A percentile compares a stretch with the other conserved stretches of the same genome.
These are phyloP conservation scores for Ochotona curzoniae DNA, from an alignment of 2,113 vertebrate genomes.

Conservation along the genomic window DNA sequence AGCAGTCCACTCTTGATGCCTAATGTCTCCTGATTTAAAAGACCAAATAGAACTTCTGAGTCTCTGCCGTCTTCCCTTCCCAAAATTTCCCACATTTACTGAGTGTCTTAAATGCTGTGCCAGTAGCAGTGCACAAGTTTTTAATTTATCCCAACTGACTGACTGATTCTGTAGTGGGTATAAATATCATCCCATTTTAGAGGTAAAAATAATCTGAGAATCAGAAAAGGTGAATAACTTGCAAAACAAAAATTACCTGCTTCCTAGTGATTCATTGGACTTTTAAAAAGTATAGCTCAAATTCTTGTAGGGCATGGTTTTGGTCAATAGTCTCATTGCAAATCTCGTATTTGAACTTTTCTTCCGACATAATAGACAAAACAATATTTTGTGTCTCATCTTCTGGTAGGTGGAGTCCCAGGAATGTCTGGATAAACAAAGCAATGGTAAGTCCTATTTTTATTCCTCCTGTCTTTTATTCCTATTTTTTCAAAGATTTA, in stretches of 20 bases:
- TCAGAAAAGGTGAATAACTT: background rate
- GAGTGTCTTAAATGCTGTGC: background rate
- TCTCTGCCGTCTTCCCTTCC: background rate
- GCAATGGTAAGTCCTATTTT: background rate
- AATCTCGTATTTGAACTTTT: background rate
- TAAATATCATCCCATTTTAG: background rate
- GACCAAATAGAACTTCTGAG: background rate
- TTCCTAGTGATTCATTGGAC: background rate
- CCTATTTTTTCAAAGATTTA: no score
- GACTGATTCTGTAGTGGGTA: background rate
- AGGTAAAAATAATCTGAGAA: background rate
- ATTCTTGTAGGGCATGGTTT: background rate
- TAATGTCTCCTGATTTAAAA: background rate
- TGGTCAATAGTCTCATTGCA: background rate
- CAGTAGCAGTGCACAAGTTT: background rate
- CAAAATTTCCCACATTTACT: background rate
- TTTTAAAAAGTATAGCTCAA: background rate
- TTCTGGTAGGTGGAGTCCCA: conserved; percentile 1
- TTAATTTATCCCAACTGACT: background rate
- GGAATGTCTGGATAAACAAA: background rate
- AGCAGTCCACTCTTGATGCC: background rate
- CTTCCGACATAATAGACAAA: background rate
- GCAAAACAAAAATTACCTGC: background rate
- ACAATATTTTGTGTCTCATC: background rate
- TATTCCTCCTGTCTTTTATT: background rate